Conservation (phyloP, 2,888 invertebrate genomes). For the Yponomeuta plumbellus region DNA sequence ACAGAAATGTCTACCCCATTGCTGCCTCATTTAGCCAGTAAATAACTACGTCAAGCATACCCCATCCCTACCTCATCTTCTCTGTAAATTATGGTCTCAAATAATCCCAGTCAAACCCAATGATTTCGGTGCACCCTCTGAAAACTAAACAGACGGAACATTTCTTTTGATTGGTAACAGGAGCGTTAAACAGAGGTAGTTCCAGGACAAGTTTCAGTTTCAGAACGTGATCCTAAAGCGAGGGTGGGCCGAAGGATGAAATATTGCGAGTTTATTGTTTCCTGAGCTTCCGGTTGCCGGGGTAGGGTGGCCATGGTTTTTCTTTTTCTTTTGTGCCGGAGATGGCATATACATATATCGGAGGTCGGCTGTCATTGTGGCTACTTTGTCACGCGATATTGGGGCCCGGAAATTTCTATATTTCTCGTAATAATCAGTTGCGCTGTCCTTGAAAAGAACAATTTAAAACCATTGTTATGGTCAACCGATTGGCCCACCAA, state of each 20-base stretch:
- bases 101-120: not conserved
- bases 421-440: no score
- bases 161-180: conserved; percentile 6
- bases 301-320: conserved; percentile 28
- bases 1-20: not conserved
- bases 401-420: no score
- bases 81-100: not conserved
- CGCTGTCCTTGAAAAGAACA: no score
- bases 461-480: no score
- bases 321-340: no score
- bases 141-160: not conserved
- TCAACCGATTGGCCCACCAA: no score
- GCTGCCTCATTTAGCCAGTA: not conserved
- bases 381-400: no score
- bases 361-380: no score
- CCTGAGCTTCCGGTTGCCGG: conserved; percentile 41
- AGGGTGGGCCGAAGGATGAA: conserved; percentile 37
- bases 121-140: not conserved
- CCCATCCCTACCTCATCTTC: not conserved
- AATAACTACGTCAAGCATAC: not conserved
- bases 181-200: conserved; percentile 9
- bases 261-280: conserved; percentile 47
- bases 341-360: no score
- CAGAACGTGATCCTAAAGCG: conserved; percentile 36
- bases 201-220: conserved; percentile 23